Conservation (phyloP, 2,797 vertebrate species). For the Labroides dimidiatus region DNA sequence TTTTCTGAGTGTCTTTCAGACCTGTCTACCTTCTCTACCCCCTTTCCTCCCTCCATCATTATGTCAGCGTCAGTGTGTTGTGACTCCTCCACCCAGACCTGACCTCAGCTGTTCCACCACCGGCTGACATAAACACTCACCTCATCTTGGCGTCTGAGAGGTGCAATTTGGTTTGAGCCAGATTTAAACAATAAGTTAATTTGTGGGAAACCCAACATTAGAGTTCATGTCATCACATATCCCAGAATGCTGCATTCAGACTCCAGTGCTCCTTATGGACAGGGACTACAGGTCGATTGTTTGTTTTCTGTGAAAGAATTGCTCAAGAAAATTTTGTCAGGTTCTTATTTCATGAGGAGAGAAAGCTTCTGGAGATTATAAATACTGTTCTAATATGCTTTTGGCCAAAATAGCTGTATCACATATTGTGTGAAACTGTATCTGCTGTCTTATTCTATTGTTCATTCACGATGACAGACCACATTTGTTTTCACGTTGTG, state of each 20-base stretch:
- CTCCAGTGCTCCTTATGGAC: conserved; percentile 2
- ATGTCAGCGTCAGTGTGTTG: conserved; percentile 38
- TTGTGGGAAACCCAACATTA: conserved; percentile 11
- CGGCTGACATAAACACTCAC: conserved; percentile 60
- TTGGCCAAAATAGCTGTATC: no score
- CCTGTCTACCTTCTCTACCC: neutral
- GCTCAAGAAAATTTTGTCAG: no score
- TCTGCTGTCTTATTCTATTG: neutral
- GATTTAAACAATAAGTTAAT: conserved; percentile 2
- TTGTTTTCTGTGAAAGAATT: neutral
- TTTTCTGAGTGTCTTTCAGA: conserved; percentile 8
- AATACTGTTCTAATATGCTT: no score
- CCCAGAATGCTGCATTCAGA: neutral
- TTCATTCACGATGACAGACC: neutral
- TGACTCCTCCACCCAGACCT: conserved; percentile 51
- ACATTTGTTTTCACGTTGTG: conserved; percentile 12
- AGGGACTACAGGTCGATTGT: neutral
- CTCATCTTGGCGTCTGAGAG: conserved; percentile 26
- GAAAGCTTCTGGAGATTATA: no score
- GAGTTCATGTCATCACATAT: conserved; percentile 9
- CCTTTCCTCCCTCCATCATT: conserved; percentile 36
- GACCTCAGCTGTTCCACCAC: conserved; percentile 66
- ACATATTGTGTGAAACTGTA: no score
- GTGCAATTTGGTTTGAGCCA: neutral
- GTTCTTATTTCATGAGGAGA: no score